Percentiles rank a stretch among this genome's conserved stretches.
These are phyloP conservation scores for Sebastes matsubarae DNA, from an alignment of 2,797 vertebrate species.

Conservation along the genomic window DNA sequence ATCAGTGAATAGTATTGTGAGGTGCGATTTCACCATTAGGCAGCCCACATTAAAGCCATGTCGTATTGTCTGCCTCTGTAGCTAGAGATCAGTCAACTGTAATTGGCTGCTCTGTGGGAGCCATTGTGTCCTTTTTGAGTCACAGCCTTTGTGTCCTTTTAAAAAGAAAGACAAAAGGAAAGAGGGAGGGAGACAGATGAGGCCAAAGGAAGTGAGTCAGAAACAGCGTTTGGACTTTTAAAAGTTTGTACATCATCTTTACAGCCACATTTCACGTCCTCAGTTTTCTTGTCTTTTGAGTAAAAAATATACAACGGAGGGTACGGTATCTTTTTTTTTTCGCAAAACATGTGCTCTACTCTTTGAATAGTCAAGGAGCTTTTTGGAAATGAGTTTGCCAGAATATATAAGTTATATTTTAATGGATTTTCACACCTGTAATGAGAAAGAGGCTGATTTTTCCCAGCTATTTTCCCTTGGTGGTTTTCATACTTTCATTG, in stretches of 20 bases:
- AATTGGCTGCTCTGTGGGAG: constrained; percentile 39
- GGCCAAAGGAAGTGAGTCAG: background rate
- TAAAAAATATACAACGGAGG: background rate
- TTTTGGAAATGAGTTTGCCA: background rate
- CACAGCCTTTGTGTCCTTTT: constrained; percentile 12
- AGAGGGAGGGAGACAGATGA: background rate
- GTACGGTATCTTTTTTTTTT: background rate
- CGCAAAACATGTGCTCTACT: background rate
- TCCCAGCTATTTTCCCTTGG: background rate
- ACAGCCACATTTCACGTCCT: background rate
- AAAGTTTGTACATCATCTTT: background rate
- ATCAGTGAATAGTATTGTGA: background rate
- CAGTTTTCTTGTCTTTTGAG: background rate
- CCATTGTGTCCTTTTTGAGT: constrained; percentile 17
- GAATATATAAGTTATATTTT: background rate
- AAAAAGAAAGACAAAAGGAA: background rate
- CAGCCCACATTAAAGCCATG: constrained; percentile 13
- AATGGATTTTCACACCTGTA: background rate
- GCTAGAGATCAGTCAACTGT: constrained; percentile 19
- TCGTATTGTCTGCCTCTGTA: constrained; percentile 6
- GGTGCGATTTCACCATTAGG: constrained; percentile 23
- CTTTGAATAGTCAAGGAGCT: background rate
- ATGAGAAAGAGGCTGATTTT: background rate
- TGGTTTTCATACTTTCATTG: background rate
- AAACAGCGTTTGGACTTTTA: background rate